Evolutionary conservation across 2,797 vertebrate genomes (phyloP), one percentile per base, ranked within the genome.

Genomic region (Tachyglossus aculeatus): DNA sequence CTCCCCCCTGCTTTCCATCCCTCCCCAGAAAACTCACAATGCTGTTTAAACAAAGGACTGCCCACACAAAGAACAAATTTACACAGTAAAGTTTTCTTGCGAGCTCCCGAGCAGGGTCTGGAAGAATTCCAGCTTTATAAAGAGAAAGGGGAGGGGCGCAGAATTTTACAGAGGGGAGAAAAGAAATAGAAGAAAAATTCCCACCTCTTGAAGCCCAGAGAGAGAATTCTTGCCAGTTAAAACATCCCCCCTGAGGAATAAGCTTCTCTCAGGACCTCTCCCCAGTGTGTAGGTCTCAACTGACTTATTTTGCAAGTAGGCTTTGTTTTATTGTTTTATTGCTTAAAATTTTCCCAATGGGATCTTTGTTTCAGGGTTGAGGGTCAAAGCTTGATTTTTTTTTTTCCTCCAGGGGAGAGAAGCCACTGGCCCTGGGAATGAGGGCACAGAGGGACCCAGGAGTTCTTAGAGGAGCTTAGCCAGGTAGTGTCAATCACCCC

Each of bases 1-100:
- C 61, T 76, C 86, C 86, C 85, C 87, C 88, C 91, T 88, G 86
- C 75, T 82, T 86, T 86, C 91, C 90, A 92, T 90, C 90, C 92
- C 91, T 92, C 93, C 94, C 93, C 92, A 92, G 93, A 92, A 94
- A 93, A 90, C 92, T 91, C 93, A 95, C 94, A 95, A 95, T 94
- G 93, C 93, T 93, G 91, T 92, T 94, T 91, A 95, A 95, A 96
- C 94, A 96, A 96, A 95, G 93, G 93, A 77, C 91, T 87, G 90
- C 86, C 89, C 77, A 89, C 93, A 96, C 94, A 95, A 95, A 95
- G 94, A 93, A 90, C 93, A 95, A 94, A 95, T 96, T 94, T 95
- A 94, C 94, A 95, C 94, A 95, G 94, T 93, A 92, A 93, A 91
- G 92, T 94, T 94, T 94, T 94, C 93, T 93, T 93, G 91, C 93